Evolutionary conservation across 2,888 invertebrate species (phyloP), one percentile per base, ranked within the genome.

Genomic region (Luffia ferchaultella): DNA sequence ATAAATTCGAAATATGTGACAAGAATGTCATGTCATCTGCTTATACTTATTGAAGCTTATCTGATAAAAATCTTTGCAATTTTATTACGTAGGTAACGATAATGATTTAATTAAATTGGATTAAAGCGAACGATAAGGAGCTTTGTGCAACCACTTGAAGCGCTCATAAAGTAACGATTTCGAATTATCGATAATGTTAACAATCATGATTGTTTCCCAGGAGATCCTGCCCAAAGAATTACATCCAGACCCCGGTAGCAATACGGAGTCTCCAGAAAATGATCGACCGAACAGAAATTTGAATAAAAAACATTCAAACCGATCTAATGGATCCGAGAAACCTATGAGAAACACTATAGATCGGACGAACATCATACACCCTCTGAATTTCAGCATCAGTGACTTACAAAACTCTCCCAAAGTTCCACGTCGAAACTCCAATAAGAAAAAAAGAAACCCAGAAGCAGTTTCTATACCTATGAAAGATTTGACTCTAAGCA

Each of bases 261-360:
- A 90, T 62, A 87, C 87, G 15, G 89, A 90, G 62, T 89, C 89
- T 0, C 89, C 90, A 0, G 88, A 88, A 64, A 86, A 87, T 20
- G 68, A 75, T 45, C 85, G 88, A 0, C 63, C 79, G 12, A 74
- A 87, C 9, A 72, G 68, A 51, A 77, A 78, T 0, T 60, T 73
- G 12, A 82, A 63, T 58, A 71, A 62, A 63, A 76, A 63, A 44
- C 53, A 65, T 0, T 67, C 75, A 51, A 74, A 69, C 52, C 66
- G 64, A 55, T 73, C 76, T 9, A 77, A 74, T 45, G 76, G 82
- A 47, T 78, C 79, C 2, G 67, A 76, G 1, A 76, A 74, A 60
- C 68, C 71, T 0, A 67, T 67, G 40, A 65, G 73, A 17, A 76
- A 70, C 63, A 70, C 70, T 18, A 65, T 73, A 1, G 78, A 80